phyloP scores from a whole-genome alignment of 2,888 invertebrate genomes.

The Tetranychus truncatus region DNA sequence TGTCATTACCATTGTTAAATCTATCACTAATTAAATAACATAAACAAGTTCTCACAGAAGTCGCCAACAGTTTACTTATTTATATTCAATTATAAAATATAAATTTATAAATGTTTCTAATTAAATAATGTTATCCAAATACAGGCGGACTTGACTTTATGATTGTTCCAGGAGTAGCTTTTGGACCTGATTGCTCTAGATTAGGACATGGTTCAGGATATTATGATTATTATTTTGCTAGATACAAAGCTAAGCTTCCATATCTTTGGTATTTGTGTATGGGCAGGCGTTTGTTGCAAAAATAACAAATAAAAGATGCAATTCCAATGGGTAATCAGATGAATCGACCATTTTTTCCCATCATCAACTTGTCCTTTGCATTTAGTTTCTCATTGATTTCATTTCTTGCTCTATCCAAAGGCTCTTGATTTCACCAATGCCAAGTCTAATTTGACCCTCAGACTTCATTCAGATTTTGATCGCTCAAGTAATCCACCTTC shows the following conservation, averaged over 20 bases:
- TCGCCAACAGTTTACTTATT: background rate
- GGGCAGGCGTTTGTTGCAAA: background rate
- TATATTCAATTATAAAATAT: background rate
- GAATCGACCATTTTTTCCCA: no score
- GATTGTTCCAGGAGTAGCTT: background rate
- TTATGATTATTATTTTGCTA: background rate
- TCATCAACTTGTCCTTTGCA: no score
- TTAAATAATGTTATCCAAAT: background rate
- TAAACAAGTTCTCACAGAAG: background rate
- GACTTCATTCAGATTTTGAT: no score
- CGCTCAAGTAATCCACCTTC: no score
- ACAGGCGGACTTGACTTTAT: constrained; percentile 3
- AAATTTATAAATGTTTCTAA: background rate
- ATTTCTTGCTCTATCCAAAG: no score
- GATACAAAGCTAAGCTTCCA: background rate
- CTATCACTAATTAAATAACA: background rate
- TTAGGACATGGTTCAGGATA: constrained; percentile 4
- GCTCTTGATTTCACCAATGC: no score
- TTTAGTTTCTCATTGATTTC: no score
- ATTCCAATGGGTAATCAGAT: background rate
- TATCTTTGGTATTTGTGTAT: background rate
- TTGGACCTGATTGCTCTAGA: background rate
- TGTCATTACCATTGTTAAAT: background rate
- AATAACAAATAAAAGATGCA: background rate
- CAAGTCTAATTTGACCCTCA: no score